Evolutionary conservation across 2,113 vertebrate genomes (phyloP).

Genomic region (Caranx ignobilis): DNA sequence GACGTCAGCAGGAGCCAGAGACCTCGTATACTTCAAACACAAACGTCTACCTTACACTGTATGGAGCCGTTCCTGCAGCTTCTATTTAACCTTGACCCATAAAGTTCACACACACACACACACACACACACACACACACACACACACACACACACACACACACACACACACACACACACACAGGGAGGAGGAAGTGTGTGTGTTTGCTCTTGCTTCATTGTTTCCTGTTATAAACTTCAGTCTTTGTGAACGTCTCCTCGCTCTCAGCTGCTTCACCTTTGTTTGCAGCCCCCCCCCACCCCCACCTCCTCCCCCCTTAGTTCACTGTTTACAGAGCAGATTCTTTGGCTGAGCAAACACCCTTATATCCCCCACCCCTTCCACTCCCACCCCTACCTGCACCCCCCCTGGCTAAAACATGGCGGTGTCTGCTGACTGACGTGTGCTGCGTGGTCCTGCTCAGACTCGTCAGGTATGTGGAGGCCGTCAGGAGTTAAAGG

Average conservation of each 20-base stretch:
- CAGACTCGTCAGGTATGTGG: slow-evolving; percentile 62
- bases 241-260: slow-evolving; percentile 22
- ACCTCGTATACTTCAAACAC: too few species aligned
- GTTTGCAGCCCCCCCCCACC: slow-evolving; percentile 57
- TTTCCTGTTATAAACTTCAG: slow-evolving; percentile 67
- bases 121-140: slow-evolving; percentile 12
- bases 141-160: slow-evolving; percentile 23
- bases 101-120: not conserved
- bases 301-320: slow-evolving; percentile 54
- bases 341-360: slow-evolving; percentile 78
- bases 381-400: not conserved
- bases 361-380: slow-evolving; percentile 34
- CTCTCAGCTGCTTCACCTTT: slow-evolving; percentile 71
- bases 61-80: not conserved
- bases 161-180: not conserved
- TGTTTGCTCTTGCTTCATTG: slow-evolving; percentile 56
- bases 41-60: not conserved
- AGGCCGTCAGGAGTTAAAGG: slow-evolving; percentile 10
- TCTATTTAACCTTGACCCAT: slow-evolving; percentile 8
- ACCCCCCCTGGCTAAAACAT: slow-evolving; percentile 36
- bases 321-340: slow-evolving; percentile 75
- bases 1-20: too few species aligned
- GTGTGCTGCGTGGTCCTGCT: slow-evolving; percentile 43
- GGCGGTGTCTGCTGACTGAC: slow-evolving; percentile 62
- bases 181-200: slow-evolving; percentile 10